Evolutionary conservation across 2,888 invertebrate species (phyloP), one percentile per base, ranked within the genome.

Genomic region (Chironomus riparius): DNA sequence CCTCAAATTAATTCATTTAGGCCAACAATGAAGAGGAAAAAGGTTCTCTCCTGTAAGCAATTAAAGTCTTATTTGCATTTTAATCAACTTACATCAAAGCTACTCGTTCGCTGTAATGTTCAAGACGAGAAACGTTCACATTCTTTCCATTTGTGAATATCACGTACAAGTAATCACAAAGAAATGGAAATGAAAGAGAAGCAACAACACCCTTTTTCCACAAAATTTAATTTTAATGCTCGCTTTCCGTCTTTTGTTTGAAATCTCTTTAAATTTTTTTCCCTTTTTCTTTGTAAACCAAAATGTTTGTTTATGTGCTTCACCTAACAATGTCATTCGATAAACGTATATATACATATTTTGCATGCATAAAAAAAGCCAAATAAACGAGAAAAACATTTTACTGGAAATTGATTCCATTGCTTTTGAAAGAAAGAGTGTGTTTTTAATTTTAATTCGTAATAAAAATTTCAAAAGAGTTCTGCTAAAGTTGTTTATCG

Each of bases 21-120:
- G 38, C 10, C 38, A 38, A 38, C 38, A 38, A 7, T 38, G 38
- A 38, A 56, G 56, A 56, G 38, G 38, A 38, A 38, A 38, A 38
- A 38, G 38, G 38, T 38, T 38, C 38, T 38, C 38, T 38, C 12
- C 38, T 48, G 38, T 18, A 56, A 56, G 70, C 70, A 47, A 70
- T 70, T 70, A 48, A 70, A 68, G 47, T 10, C 48, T 48, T 48
- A 70, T 70, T 70, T 48, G 47, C 38, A 70, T 70, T 47, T 70
- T 47, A 70, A 70, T 70, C 70, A 70, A 21, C 56, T 56, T 56
- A 56, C 56, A 38, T 38, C 38, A 38, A 38, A 38, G 38, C 38
- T 38, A 38, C 38, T 38, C 38, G 38, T 38, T 38, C 10, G 56
- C 18, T 38, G 56, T 18, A 56, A 56, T 56, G 56, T 18, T 38